These are phyloP conservation scores for Agriopis leucophaearia DNA, from an alignment of 2,888 invertebrate species.

Conservation along the genomic window DNA sequence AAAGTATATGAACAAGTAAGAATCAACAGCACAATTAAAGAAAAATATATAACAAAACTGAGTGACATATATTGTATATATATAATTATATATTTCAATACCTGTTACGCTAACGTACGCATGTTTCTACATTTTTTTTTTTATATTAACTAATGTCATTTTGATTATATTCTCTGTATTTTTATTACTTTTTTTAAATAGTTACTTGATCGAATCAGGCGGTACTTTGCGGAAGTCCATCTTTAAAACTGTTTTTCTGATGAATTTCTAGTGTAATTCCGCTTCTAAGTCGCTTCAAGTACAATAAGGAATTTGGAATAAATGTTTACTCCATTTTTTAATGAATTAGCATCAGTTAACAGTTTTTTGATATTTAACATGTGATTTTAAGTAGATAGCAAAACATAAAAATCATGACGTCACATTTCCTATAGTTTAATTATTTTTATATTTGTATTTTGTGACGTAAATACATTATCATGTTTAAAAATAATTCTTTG, in stretches of 20 bases:
- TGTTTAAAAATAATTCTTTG: too few species aligned
- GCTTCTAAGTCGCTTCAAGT: too few species aligned
- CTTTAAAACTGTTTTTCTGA: too few species aligned
- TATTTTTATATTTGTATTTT: background rate
- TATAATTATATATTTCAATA: background rate
- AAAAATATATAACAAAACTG: background rate
- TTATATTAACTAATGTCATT: background rate
- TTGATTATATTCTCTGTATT: background rate
- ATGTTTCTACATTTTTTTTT: background rate
- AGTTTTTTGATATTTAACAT: too few species aligned
- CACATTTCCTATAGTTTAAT: background rate
- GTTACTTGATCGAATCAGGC: too few species aligned
- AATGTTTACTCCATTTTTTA: too few species aligned
- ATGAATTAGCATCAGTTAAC: too few species aligned
- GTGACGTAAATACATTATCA: background rate
- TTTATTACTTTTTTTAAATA: background rate
- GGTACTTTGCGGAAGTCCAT: too few species aligned
- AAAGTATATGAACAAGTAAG: background rate
- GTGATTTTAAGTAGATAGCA: background rate
- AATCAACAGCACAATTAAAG: background rate
- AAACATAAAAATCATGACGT: background rate
- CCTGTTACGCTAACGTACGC: background rate
- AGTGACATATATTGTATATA: background rate
- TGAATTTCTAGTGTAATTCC: too few species aligned
- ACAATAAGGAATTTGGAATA: too few species aligned